Conservation (phyloP, 2,113 vertebrate species). For the Nansenia antarctica region DNA sequence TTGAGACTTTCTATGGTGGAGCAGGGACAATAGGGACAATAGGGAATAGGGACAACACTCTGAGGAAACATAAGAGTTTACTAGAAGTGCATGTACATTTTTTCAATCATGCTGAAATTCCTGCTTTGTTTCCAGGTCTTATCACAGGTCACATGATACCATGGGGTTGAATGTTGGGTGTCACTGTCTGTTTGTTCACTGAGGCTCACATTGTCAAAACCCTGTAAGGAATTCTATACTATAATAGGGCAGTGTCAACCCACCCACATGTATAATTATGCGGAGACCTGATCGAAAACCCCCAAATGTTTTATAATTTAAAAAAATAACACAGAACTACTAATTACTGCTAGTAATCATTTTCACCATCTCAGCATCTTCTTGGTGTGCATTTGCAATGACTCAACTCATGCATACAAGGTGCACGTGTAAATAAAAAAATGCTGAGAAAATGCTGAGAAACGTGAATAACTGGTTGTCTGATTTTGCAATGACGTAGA, state of each 20-base stretch:
- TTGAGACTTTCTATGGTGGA: background rate
- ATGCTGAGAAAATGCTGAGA: too few relatives aligned
- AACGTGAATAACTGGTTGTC: too few relatives aligned
- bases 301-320: too few relatives aligned
- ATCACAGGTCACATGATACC: background rate
- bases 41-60: background rate
- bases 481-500: too few relatives aligned
- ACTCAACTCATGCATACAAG: too few relatives aligned
- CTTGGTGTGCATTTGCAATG: too few relatives aligned
- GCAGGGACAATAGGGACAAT: slow-evolving; percentile 6
- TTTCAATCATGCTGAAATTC: background rate
- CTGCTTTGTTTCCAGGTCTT: slow-evolving; percentile 14
- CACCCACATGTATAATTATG: too few relatives aligned
- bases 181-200: background rate
- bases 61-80: background rate
- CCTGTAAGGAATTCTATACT: background rate
- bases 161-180: background rate
- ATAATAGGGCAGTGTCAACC: background rate
- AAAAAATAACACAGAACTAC: too few relatives aligned
- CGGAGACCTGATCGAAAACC: too few relatives aligned
- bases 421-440: too few relatives aligned
- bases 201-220: background rate
- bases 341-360: too few relatives aligned
- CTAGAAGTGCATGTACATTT: background rate
- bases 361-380: too few relatives aligned